Evolutionary conservation across 37 sponge, comb jelly and placozoan genomes (phyloP).

Genomic region (Aphrocallistes beatrix): DNA sequence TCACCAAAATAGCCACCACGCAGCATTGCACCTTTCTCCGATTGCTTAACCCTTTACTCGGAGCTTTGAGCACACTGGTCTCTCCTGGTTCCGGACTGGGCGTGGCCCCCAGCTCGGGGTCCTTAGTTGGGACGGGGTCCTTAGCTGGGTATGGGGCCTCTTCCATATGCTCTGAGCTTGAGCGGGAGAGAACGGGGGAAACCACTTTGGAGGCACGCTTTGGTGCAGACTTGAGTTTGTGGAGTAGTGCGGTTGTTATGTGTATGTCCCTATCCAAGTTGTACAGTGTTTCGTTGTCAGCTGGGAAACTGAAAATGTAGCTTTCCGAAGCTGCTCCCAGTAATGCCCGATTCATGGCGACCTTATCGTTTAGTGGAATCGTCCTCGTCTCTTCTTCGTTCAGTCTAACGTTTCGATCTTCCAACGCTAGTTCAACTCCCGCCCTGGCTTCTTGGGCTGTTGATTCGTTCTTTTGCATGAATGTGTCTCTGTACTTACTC

Average conservation of each 20-base stretch:
- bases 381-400: background rate
- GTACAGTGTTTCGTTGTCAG: background rate
- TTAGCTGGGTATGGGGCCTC: background rate
- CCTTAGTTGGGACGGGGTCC: no score
- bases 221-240: background rate
- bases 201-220: background rate
- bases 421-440: background rate
- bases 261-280: background rate
- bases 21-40: conserved; percentile 2
- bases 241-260: background rate
- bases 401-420: background rate
- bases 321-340: background rate
- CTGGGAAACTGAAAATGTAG: background rate
- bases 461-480: background rate
- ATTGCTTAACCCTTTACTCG: background rate
- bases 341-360: background rate
- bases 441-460: background rate
- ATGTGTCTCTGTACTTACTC: background rate
- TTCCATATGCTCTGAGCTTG: background rate
- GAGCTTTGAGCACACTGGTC: background rate
- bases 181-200: background rate
- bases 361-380: background rate
- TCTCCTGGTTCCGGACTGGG: no score
- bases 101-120: no score
- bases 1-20: background rate